Evolutionary conservation across 2,888 invertebrate species (phyloP).

Genomic region (Cataglyphis albicans): DNA sequence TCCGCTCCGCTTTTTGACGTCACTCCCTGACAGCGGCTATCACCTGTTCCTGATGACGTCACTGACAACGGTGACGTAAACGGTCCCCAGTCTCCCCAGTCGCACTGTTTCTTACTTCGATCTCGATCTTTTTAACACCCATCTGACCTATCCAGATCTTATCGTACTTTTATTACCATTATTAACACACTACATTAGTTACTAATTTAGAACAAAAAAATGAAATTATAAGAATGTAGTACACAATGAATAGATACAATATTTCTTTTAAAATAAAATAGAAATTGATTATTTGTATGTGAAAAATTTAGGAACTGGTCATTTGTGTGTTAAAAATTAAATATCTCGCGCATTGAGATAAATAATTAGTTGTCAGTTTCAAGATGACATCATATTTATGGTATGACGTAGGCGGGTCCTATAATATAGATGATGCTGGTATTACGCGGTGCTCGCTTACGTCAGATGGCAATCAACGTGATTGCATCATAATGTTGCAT

Average conservation of each 20-base stretch:
- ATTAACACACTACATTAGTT: not conserved
- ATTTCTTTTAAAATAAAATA: not conserved
- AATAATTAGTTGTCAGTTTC: not conserved
- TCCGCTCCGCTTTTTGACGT: conserved; percentile 70
- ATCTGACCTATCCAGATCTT: not conserved
- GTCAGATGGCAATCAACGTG: conserved; percentile 38
- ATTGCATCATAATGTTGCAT: conserved; percentile 39
- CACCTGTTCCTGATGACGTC: conserved; percentile 76
- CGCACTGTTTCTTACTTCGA: not conserved
- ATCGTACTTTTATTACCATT: not conserved
- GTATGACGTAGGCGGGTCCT: conserved; percentile 42
- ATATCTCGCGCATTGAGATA: not conserved
- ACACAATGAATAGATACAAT: not conserved
- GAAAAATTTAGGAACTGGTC: too few relatives aligned
- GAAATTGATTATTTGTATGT: not conserved
- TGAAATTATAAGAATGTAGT: not conserved
- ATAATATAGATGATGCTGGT: conserved; percentile 19
- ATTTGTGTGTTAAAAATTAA: not conserved
- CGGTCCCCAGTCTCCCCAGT: conserved; percentile 12
- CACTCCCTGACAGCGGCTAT: conserved; percentile 68
- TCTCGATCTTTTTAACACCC: not conserved
- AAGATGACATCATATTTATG: conserved; percentile 18
- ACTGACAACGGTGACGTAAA: conserved; percentile 65
- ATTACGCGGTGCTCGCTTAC: conserved; percentile 30
- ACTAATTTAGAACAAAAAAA: not conserved